phyloP scores from a whole-genome alignment of 2,113 vertebrate genomes.

The Cyphomyrus discorhynchus region DNA sequence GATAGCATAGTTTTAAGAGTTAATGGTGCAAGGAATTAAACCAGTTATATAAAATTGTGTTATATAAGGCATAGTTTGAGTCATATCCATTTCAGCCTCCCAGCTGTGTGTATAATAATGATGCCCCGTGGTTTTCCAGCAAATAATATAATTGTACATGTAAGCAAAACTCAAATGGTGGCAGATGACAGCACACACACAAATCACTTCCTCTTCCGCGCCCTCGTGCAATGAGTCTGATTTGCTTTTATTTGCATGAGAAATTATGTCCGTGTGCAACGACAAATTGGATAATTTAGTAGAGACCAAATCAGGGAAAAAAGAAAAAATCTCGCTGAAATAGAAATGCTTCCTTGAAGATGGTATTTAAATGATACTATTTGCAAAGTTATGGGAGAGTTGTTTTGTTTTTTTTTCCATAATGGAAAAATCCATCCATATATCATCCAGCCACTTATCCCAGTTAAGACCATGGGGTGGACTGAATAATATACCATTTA shows the following conservation, averaged over 20 bases:
- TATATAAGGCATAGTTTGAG: background rate
- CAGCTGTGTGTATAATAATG: conserved; percentile 4
- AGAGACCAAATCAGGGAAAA: background rate
- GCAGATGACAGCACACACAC: background rate
- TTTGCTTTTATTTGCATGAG: background rate
- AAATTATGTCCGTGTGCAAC: background rate
- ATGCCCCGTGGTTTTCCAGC: background rate
- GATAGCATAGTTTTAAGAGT: background rate
- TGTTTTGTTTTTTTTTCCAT: background rate
- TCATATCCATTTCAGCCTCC: background rate
- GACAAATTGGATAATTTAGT: background rate
- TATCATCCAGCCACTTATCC: background rate
- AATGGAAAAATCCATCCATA: background rate
- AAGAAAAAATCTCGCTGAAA: background rate
- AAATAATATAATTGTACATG: background rate
- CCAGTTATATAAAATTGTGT: background rate
- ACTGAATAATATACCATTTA: background rate
- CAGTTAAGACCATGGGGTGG: background rate
- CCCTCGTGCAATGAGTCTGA: background rate
- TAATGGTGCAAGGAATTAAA: background rate
- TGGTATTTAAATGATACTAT: background rate
- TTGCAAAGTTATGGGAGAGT: background rate
- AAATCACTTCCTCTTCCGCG: background rate
- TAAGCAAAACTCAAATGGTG: background rate
- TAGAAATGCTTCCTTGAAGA: background rate